These are phyloP conservation scores for Eufriesea mexicana DNA, from an alignment of 1,140 invertebrate species.

Conservation along the genomic window DNA sequence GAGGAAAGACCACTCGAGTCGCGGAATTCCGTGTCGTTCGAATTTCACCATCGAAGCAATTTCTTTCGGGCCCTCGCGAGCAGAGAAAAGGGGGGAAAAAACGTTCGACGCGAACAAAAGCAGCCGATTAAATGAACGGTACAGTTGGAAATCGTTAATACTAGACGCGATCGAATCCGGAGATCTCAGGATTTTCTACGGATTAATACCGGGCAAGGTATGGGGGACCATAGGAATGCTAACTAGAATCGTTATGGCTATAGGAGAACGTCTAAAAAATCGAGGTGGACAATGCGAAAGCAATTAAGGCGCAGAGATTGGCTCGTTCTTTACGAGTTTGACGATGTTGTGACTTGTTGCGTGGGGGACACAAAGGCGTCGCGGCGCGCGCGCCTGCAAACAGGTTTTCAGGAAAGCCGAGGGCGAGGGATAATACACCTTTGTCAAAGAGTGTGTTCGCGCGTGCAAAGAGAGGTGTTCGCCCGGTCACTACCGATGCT, in stretches of 20 bases:
- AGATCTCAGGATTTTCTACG: not conserved
- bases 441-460: constrained; percentile 57
- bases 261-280: not conserved
- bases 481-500: constrained; percentile 63
- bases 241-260: not conserved
- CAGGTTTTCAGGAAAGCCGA: constrained; percentile 48
- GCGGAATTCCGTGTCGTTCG: constrained; percentile 46
- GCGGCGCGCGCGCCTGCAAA: constrained; percentile 24
- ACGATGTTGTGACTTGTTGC: constrained; percentile 40
- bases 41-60: constrained; percentile 5
- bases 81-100: constrained; percentile 9
- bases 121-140: constrained; percentile 8
- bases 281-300: not conserved
- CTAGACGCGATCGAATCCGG: not conserved
- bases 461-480: constrained; percentile 55
- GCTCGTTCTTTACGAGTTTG: not conserved
- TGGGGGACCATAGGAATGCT: not conserved
- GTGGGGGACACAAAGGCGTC: constrained; percentile 16
- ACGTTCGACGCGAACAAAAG: not conserved
- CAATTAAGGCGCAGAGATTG: constrained; percentile 15
- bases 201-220: not conserved
- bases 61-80: not conserved
- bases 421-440: constrained; percentile 50
- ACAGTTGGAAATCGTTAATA: constrained; percentile 3
- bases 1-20: constrained; percentile 50